Evolutionary conservation across 2,797 vertebrate genomes (phyloP), one percentile per base, ranked within the genome.

Genomic region (Halcyon leucocephala): DNA sequence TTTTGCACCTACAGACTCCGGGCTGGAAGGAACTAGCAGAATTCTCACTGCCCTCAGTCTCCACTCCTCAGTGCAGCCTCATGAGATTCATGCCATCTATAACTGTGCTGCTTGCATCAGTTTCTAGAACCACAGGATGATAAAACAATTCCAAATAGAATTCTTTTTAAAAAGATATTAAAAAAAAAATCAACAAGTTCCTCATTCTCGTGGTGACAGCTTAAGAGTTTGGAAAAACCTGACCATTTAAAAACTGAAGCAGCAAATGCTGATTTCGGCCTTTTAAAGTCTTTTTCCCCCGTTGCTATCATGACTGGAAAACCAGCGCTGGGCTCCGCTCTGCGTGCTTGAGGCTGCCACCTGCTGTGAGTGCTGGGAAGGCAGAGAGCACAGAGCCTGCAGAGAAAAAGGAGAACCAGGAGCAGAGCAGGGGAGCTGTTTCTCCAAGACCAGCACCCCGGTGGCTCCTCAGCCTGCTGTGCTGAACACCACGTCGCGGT

Each of bases 281-380:
- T 28, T 6, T 7, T n/a, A 31, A 8, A 26, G 7, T 21, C 21
- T 26, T 9, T 33, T 25, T 41, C 10, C 17, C 4, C 46, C 19
- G 25, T 33, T 25, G 10, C 14, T 26, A 12, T 7, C 7, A 11
- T 0, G 6, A 24, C 14, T 24, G n/a, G 49, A 54, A 33, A 44
- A 14, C 20, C 22, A 41, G 26, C 15, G 5, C 28, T 3, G 20
- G 8, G 55, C 60, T 92, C 39, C 52, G 29, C 18, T 52, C 6
- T 14, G 42, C 41, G 12, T 21, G 74, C 67, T 64, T 44, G 62
- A 91, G 80, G 51, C 91, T 94, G 93, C 89, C 91, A 95, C 88
- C 91, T 92, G 85, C 91, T 89, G 85, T 9, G 55, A 69, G 62
- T 42, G 86, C 2, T 41, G 37, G 49, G 70, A 70, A 90, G 84